Evolutionary conservation across 2,888 invertebrate genomes (phyloP).

Genomic region (Acanthoscelides obtectus): DNA sequence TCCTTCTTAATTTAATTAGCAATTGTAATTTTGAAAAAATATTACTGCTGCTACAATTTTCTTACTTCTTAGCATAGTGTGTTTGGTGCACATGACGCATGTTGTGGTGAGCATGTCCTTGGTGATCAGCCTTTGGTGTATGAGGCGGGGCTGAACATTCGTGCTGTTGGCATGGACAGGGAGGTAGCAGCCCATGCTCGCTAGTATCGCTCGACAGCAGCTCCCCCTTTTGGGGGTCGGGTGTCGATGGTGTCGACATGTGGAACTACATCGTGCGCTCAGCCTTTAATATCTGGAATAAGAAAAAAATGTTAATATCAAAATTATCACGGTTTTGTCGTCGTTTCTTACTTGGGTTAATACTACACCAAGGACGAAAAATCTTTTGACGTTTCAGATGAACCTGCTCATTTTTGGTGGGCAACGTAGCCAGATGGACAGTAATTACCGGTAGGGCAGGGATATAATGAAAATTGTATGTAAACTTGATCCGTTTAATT

Average conservation of each 20-base stretch:
- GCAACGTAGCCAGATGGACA: no score
- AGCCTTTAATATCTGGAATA: neutral
- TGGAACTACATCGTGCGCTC: neutral
- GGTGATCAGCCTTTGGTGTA: conserved; percentile 33
- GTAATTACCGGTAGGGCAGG: no score
- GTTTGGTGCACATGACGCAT: conserved; percentile 22
- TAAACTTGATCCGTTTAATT: no score
- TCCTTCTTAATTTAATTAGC: no score
- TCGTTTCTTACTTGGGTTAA: no score
- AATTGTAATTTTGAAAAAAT: no score
- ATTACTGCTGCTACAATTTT: no score
- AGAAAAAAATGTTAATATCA: neutral
- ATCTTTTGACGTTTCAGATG: no score
- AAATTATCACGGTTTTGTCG: no score
- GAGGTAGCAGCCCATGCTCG: conserved; percentile 40
- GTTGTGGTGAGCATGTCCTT: conserved; percentile 15
- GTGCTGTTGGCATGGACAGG: conserved; percentile 25
- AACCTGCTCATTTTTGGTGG: no score
- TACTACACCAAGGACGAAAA: no score
- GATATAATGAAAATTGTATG: no score
- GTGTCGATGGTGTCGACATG: conserved; percentile 39
- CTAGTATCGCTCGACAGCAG: conserved; percentile 43
- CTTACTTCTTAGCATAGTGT: neutral
- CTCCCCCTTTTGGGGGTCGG: conserved; percentile 41
- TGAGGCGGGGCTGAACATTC: conserved; percentile 24